Evolutionary conservation across 2,113 vertebrate species (phyloP), one percentile per base, ranked within the genome.

Genomic region (Microtus pennsylvanicus): DNA sequence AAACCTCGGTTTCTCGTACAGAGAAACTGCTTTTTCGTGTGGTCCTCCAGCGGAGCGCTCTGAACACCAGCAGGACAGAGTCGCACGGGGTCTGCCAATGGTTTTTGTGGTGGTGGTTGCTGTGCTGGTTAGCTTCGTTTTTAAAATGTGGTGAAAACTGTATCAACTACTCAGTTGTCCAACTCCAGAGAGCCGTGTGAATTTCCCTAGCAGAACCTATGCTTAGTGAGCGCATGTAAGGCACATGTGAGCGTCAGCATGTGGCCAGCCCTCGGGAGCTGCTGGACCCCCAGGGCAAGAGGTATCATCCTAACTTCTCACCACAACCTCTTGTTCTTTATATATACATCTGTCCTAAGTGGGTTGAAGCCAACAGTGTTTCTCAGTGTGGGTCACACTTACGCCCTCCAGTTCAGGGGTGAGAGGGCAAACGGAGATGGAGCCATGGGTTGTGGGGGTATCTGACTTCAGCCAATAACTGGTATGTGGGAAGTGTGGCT

Each of bases 131-230:
- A 80, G 93, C 67, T 42, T 35, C 19, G 13, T 9, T 50, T 58
- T 21, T 50, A 22, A 74, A 30, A 35, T 52, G 28, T 45, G 1
- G 22, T 33, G 35, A n/a, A 77, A 94, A 81, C 42, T 21, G 50
- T 21, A 63, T 58, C 33, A 21, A 17, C 26, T 1, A 0, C 47
- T 17, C 10, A 28, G 24, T 3, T 5, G 7, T 1, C 12, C 47
- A 21, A 1, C 22, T 69, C 74, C 8, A 67, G 45, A 4, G 8
- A 35, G 35, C 21, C 0, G 5, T 17, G 3, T 28, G 45, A 11
- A 7, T 47, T 26, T 82, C 30, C 45, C 19, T 65, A 38, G 50
- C 6, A 2, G 55, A 80, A 28, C 4, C 12, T 9, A 5, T 30
- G 28, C 17, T 52, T 22, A 42, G 7, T 45, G 13, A 14, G 76